Evolutionary conservation across 2,797 vertebrate genomes (phyloP).

Genomic region (Chelonia mydas): DNA sequence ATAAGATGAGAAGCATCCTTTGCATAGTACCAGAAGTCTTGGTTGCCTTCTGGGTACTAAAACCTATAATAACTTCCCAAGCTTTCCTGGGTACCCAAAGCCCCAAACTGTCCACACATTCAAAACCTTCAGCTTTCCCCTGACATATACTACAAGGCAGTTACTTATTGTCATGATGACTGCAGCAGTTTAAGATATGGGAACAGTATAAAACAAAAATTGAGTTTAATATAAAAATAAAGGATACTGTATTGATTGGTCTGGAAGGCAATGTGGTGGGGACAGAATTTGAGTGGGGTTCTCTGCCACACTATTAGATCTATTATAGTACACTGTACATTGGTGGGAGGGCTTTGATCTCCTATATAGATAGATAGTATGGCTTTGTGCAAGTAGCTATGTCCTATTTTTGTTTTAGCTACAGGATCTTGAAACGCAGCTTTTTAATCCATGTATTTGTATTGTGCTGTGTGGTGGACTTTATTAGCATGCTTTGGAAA

Average conservation of each 20-base stretch:
- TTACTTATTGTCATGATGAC: not conserved
- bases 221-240: not conserved
- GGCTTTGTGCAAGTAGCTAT: too few species aligned
- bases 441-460: not conserved
- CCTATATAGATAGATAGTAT: too few species aligned
- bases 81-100: not conserved
- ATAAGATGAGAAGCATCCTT: not conserved
- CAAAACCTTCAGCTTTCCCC: not conserved
- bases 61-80: not conserved
- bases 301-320: not conserved
- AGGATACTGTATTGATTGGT: too few species aligned
- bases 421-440: not conserved
- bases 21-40: not conserved
- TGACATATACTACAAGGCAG: not conserved
- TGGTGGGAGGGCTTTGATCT: too few species aligned
- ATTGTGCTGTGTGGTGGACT: not conserved
- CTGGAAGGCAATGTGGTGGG: too few species aligned
- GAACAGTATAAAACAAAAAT: not conserved
- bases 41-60: slow-evolving; percentile 12
- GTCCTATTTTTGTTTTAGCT: not conserved
- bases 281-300: not conserved
- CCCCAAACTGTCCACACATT: fast-evolving
- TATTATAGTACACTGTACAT: not conserved
- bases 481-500: not conserved
- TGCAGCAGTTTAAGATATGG: slow-evolving; percentile 5